phyloP scores from a whole-genome alignment of 2,113 vertebrate species.

The Hyperoodon ampullatus region DNA sequence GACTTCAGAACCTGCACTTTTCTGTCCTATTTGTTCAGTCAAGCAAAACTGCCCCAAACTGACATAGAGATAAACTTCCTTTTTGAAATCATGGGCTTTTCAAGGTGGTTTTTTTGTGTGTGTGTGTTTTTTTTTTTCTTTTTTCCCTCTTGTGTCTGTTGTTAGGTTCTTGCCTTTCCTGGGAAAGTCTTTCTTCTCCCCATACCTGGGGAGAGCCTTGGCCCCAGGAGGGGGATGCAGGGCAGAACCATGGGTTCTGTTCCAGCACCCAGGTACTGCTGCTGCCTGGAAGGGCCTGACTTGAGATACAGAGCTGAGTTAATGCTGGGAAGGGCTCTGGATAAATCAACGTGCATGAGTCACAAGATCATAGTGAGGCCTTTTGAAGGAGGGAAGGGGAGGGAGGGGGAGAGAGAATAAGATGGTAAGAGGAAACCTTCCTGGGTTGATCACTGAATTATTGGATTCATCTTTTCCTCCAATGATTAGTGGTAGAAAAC shows the following conservation, averaged over 20 bases:
- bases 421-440: not conserved
- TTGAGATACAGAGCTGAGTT: not conserved
- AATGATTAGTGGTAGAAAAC: not conserved
- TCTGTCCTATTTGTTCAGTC: not conserved
- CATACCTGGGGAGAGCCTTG: too few relatives aligned
- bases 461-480: not conserved
- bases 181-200: not conserved
- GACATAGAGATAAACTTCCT: not conserved
- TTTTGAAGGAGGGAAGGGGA: not conserved
- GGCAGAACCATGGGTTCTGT: fast-evolving
- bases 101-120: not conserved
- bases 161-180: not conserved
- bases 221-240: fast-evolving
- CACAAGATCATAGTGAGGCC: not conserved
- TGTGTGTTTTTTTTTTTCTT: not conserved
- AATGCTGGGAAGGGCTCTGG: not conserved
- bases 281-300: not conserved
- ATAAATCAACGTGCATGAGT: fast-evolving
- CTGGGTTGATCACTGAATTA: not conserved
- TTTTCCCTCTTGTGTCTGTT: fast-evolving
- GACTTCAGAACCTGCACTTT: not conserved
- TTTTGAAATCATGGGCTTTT: not conserved
- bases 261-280: too few relatives aligned
- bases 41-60: not conserved
- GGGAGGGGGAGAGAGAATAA: not conserved